These are phyloP conservation scores for Rotaria socialis DNA, from an alignment of 2,888 invertebrate genomes.

Conservation along the genomic window DNA sequence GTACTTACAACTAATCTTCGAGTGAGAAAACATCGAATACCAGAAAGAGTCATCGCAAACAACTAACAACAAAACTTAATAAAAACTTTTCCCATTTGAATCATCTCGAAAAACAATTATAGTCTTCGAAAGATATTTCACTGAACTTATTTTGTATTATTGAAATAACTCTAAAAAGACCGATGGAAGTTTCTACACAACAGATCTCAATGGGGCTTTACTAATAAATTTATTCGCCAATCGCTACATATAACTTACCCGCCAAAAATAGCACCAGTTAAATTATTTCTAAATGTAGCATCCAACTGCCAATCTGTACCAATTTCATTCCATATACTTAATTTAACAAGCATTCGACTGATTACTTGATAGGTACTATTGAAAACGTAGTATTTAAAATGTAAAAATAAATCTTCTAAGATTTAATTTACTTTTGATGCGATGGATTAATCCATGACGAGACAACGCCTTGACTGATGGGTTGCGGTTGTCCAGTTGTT, in stretches of 20 bases:
- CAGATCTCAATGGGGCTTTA: too few species aligned
- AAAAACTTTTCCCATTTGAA: too few species aligned
- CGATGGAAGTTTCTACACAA: too few species aligned
- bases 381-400: neutral
- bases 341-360: constrained; percentile 1
- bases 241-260: neutral
- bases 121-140: too few species aligned
- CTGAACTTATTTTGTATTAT: too few species aligned
- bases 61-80: too few species aligned
- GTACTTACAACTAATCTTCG: too few species aligned
- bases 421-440: constrained; percentile 36
- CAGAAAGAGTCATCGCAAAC: too few species aligned
- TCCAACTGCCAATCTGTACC: constrained; percentile 35
- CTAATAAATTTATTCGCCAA: too few species aligned
- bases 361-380: neutral
- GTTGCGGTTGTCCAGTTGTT: constrained; percentile 31
- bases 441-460: constrained; percentile 43
- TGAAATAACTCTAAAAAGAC: too few species aligned
- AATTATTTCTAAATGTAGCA: constrained; percentile 41
- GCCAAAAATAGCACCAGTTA: constrained; percentile 41
- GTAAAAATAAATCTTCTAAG: neutral
- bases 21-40: too few species aligned
- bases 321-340: constrained; percentile 44
- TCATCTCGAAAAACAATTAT: too few species aligned
- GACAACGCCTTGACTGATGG: constrained; percentile 39